A percentile compares a stretch with the other conserved stretches of the same genome.
These are phyloP conservation scores for Podabrus alpinus DNA, from an alignment of 2,888 invertebrate species.

Conservation along the genomic window DNA sequence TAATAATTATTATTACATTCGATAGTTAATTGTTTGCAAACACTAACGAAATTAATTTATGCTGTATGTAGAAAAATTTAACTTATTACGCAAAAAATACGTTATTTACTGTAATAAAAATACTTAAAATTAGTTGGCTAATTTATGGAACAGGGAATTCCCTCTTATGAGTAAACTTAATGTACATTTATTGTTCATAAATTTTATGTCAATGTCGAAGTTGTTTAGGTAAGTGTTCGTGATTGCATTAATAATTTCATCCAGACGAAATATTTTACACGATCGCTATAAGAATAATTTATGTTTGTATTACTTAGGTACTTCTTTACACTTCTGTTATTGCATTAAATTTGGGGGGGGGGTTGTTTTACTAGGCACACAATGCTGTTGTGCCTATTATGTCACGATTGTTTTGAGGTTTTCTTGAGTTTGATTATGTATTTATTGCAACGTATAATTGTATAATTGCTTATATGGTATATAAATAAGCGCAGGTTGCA, in stretches of 20 bases:
- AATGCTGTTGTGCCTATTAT: not conserved
- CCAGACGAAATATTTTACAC: not conserved
- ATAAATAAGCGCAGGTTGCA: not conserved
- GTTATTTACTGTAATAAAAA: not conserved
- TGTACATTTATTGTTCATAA: slow-evolving; percentile 11
- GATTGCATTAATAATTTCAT: not conserved
- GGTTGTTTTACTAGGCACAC: not conserved
- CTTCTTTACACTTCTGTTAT: not conserved
- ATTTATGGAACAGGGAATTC: slow-evolving; percentile 4
- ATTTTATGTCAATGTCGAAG: slow-evolving; percentile 16
- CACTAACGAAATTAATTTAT: too few relatives aligned
- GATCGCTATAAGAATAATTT: not conserved
- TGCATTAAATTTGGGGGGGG: not conserved
- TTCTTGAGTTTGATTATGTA: not conserved
- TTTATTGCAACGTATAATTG: not conserved
- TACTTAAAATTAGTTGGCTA: not conserved
- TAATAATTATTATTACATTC: too few relatives aligned
- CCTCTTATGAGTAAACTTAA: slow-evolving; percentile 4
- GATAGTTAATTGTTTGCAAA: too few relatives aligned
- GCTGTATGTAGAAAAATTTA: too few relatives aligned
- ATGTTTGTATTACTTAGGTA: not conserved
- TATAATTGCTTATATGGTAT: not conserved
- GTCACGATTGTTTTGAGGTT: not conserved
- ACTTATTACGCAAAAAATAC: not conserved
- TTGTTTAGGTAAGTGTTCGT: slow-evolving; percentile 6